These are phyloP conservation scores for Zoanthus sansibaricus DNA, from an alignment of 92 coral and sea anemone genomes.

Conservation along the genomic window DNA sequence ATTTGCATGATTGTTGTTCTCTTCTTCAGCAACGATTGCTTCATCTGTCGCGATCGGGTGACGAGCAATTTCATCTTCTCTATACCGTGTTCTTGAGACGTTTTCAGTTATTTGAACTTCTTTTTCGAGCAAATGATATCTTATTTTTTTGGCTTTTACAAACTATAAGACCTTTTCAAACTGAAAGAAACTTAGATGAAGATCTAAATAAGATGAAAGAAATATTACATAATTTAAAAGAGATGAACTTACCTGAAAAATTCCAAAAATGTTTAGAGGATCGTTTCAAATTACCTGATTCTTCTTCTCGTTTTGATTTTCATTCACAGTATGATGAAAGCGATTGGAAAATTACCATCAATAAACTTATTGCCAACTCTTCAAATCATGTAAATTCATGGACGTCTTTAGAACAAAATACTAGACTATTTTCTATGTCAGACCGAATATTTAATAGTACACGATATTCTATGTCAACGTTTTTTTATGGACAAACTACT, in stretches of 20 bases:
- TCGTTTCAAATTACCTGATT: conserved; percentile 5
- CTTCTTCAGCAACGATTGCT: not conserved
- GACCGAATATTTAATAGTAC: not conserved
- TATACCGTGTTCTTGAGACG: not conserved
- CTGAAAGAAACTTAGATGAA: not conserved
- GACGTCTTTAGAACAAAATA: not conserved
- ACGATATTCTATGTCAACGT: not conserved
- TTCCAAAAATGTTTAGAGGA: not conserved
- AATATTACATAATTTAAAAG: not conserved
- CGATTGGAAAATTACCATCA: not conserved
- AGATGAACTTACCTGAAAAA: not conserved
- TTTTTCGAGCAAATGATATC: not conserved
- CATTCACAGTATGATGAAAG: not conserved
- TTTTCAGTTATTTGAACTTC: not conserved
- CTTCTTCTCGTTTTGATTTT: not conserved
- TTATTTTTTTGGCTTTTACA: not conserved
- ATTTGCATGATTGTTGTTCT: not conserved
- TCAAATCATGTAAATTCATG: not conserved
- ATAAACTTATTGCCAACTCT: not conserved
- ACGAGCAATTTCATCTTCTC: not conserved
- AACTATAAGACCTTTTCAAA: not conserved
- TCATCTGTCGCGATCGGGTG: not conserved
- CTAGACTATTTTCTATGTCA: not conserved
- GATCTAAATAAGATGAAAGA: not conserved
- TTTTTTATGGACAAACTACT: conserved; percentile 2